A percentile compares a stretch with the other conserved stretches of the same genome.
These are phyloP conservation scores for Lithosia quadra DNA, from an alignment of 2,888 invertebrate species.

Conservation along the genomic window DNA sequence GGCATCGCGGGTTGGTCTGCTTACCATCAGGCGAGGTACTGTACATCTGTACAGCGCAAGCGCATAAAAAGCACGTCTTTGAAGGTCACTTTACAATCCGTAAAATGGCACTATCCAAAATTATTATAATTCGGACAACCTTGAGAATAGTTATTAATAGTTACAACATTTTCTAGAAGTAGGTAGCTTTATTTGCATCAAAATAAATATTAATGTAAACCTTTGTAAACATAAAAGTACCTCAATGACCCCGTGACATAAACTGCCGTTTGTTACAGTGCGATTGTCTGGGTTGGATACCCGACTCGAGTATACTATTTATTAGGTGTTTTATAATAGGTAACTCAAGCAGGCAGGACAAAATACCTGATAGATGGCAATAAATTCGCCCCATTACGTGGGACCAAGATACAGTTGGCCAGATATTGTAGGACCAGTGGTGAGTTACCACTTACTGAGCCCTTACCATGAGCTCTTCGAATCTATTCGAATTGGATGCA, in stretches of 20 bases:
- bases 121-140: constrained; percentile 29
- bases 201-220: constrained; percentile 9
- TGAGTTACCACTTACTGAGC: too few relatives aligned
- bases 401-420: too few relatives aligned
- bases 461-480: too few relatives aligned
- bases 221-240: background rate
- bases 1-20: too few relatives aligned
- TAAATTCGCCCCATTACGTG: too few relatives aligned
- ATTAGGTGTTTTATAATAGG: background rate
- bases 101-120: constrained; percentile 35
- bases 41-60: too few relatives aligned
- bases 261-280: background rate
- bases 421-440: too few relatives aligned
- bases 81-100: constrained; percentile 19
- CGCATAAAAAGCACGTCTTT: background rate
- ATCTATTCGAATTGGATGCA: too few relatives aligned
- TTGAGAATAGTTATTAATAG: constrained; percentile 34
- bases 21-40: too few relatives aligned
- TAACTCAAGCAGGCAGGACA: too few relatives aligned
- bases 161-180: constrained; percentile 19
- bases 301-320: too few relatives aligned
- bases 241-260: background rate
- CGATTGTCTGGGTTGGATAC: background rate
- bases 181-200: constrained; percentile 4
- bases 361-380: too few relatives aligned